Evolutionary conservation across 2,113 vertebrate species (phyloP).

Genomic region (Paedocypris sp.): DNA sequence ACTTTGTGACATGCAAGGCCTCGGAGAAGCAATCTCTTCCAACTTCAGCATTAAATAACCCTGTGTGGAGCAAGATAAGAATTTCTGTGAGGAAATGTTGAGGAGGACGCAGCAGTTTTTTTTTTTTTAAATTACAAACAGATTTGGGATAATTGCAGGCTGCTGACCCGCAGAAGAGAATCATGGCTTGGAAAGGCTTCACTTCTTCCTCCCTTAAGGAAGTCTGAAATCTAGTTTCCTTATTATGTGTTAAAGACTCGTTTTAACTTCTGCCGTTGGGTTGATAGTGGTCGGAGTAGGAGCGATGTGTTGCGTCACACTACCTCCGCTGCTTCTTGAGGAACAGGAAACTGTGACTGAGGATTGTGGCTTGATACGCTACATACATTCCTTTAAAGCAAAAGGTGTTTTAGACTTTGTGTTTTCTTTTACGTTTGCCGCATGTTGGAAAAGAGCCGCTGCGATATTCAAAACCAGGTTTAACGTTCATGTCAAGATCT

Average conservation of each 20-base stretch:
- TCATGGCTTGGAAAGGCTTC: conserved; percentile 4
- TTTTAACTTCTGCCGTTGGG: not conserved
- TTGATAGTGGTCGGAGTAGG: not conserved
- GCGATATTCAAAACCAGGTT: conserved; percentile 8
- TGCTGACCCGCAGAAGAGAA: conserved; percentile 29
- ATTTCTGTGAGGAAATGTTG: conserved; percentile 10
- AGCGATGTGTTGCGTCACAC: not conserved
- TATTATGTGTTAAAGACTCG: not conserved
- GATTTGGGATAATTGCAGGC: conserved; percentile 29
- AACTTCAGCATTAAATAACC: conserved; percentile 10
- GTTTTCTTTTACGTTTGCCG: conserved; percentile 27
- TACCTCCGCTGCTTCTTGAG: not conserved
- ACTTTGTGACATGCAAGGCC: conserved; percentile 17
- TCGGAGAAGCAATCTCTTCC: conserved; percentile 12
- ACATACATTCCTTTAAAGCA: conserved; percentile 25
- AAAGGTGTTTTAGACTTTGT: not conserved
- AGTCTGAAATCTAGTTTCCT: conserved; percentile 6
- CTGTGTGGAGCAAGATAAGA: conserved; percentile 1
- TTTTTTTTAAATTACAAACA: conserved; percentile 36
- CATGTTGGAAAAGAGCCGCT: conserved; percentile 36
- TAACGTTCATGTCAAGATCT: not conserved
- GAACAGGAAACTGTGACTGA: not conserved
- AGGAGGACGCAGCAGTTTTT: conserved; percentile 3
- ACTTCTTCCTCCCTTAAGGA: conserved; percentile 18
- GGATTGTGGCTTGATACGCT: conserved; percentile 3